A percentile compares a stretch with the other conserved stretches of the same genome.
Conservation (phyloP, 2,797 vertebrate genomes). For the Galago senegalensis region DNA sequence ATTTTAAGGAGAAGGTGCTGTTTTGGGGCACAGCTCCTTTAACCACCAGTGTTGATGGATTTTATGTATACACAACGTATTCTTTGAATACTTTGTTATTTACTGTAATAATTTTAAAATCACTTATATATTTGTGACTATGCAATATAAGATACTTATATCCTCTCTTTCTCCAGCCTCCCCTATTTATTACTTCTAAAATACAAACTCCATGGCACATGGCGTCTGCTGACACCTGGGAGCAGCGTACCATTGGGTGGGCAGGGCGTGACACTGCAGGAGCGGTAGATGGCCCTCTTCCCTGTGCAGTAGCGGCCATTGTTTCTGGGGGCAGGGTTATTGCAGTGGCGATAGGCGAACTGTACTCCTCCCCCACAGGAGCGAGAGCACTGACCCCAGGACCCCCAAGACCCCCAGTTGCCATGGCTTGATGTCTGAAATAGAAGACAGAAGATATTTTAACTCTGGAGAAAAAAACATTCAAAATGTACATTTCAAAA, state of each 20-base stretch:
- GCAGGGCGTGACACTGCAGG: constrained; percentile 93
- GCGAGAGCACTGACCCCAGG: constrained; percentile 96
- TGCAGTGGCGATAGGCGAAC: constrained; percentile 97
- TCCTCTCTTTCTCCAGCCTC: neutral
- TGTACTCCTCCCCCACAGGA: constrained; percentile 97
- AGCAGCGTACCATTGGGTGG: constrained; percentile 91
- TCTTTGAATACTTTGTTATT: neutral
- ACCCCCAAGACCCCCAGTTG: constrained; percentile 98
- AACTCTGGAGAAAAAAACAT: constrained; percentile 23
- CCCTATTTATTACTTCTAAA: neutral
- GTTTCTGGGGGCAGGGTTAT: constrained; percentile 97
- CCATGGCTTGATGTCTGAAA: constrained; percentile 97
- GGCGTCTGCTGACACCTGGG: neutral
- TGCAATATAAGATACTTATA: neutral
- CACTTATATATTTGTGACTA: neutral
- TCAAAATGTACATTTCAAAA: neutral
- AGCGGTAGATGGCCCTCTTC: constrained; percentile 96
- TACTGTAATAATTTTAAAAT: neutral
- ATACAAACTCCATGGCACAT: fast-evolving
- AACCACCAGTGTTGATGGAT: neutral
- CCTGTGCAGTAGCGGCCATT: constrained; percentile 97
- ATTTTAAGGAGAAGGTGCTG: neutral
- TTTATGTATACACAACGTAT: neutral
- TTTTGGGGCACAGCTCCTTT: neutral
- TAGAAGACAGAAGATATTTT: neutral